phyloP scores from a whole-genome alignment of 2,113 vertebrate genomes.

The Neopipo cinnamomea region DNA sequence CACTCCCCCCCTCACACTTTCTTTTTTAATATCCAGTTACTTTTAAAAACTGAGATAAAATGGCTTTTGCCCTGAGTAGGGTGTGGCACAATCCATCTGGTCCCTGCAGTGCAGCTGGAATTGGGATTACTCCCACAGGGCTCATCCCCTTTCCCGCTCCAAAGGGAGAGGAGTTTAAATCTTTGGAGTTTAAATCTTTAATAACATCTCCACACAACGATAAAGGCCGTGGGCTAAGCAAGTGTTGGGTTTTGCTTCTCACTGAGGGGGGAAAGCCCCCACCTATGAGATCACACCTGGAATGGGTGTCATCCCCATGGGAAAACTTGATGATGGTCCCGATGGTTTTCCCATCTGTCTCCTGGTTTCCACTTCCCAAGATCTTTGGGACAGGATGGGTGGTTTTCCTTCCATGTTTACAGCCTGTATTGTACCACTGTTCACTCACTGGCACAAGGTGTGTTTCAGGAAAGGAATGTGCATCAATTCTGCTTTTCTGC shows the following conservation, averaged over 20 bases:
- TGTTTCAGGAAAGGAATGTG: neutral
- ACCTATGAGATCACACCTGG: neutral
- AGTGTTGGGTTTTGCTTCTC: neutral
- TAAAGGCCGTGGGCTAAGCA: neutral
- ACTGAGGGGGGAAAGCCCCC: too few relatives aligned
- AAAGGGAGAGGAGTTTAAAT: neutral
- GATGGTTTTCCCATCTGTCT: neutral
- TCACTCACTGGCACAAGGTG: fast-evolving
- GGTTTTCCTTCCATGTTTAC: neutral
- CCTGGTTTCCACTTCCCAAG: neutral
- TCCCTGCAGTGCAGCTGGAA: neutral
- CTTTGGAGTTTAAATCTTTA: neutral
- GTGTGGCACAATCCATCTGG: neutral
- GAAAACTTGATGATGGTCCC: neutral
- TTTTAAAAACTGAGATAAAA: neutral
- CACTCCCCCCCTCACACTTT: neutral
- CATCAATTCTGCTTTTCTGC: neutral
- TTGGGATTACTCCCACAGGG: neutral
- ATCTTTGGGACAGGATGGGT: neutral
- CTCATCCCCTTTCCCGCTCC: neutral
- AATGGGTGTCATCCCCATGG: neutral
- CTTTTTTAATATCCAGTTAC: neutral
- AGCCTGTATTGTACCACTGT: neutral
- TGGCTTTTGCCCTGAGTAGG: neutral
- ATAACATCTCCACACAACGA: neutral